Evolutionary conservation across 1,140 invertebrate genomes (phyloP).

Genomic region (Eciton burchellii): DNA sequence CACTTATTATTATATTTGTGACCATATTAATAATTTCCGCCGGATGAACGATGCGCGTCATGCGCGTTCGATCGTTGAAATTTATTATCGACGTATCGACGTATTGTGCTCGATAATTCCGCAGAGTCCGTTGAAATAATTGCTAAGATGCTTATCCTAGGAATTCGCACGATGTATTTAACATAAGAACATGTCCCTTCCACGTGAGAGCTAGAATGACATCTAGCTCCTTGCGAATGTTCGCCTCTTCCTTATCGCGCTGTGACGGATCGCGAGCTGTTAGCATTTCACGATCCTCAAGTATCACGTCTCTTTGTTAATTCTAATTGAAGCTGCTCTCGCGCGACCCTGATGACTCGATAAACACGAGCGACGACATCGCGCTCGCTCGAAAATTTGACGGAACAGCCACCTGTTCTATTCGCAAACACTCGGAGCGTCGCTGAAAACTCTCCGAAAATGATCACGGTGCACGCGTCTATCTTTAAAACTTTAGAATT

Average conservation of each 20-base stretch:
- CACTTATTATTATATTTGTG: conserved; percentile 14
- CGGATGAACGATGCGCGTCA: too few relatives aligned
- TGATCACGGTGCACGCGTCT: conserved; percentile 20
- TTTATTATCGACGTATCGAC: conserved; percentile 6
- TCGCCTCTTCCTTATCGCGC: not conserved
- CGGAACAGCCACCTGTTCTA: conserved; percentile 38
- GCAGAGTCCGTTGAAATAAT: not conserved
- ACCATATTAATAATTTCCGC: conserved; percentile 12
- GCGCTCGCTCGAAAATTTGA: conserved; percentile 43
- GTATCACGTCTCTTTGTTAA: not conserved
- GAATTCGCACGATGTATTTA: conserved; percentile 13
- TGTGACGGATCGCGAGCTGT: not conserved
- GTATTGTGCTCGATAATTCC: not conserved
- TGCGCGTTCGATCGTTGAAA: conserved; percentile 14
- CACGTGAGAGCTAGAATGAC: not conserved
- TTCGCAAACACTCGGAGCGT: conserved; percentile 35
- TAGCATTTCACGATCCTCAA: conserved; percentile 9
- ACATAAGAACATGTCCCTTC: conserved; percentile 9
- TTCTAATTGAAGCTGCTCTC: conserved; percentile 8
- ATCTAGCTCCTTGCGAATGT: not conserved
- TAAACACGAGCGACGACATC: conserved; percentile 22
- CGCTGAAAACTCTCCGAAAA: conserved; percentile 29
- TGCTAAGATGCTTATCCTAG: not conserved
- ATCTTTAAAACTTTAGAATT: conserved; percentile 72
- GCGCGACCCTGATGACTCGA: conserved; percentile 28